Conservation (phyloP, 2,113 vertebrate genomes). For the Galemys pyrenaicus region DNA sequence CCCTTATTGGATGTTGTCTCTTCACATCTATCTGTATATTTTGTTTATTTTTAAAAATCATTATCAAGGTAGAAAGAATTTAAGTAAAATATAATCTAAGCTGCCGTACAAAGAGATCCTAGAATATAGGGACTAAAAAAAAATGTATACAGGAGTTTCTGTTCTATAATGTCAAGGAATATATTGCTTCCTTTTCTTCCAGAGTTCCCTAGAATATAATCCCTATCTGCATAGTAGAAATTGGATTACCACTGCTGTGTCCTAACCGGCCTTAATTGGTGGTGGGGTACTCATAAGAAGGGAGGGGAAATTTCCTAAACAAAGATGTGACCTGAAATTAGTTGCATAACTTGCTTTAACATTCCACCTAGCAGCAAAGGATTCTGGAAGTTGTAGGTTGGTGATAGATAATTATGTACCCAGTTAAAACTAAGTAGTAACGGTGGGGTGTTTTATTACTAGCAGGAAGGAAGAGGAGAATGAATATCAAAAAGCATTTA, state of each 20-base stretch:
- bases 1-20: background rate
- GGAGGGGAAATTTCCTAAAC: background rate
- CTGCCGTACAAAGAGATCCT: constrained; percentile 4
- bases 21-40: constrained; percentile 20
- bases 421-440: constrained; percentile 13
- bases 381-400: background rate
- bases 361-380: background rate
- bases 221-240: background rate
- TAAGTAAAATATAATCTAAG: constrained; percentile 20
- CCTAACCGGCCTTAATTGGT: background rate
- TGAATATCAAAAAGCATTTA: background rate
- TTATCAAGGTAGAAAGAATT: background rate
- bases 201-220: constrained; percentile 19
- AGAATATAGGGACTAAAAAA: constrained; percentile 19
- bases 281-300: background rate
- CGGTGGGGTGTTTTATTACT: background rate
- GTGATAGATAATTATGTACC: background rate
- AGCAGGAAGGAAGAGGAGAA: constrained; percentile 3
- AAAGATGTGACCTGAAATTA: background rate
- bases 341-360: background rate
- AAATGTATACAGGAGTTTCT: background rate
- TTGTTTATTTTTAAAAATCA: constrained; percentile 26
- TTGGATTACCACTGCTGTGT: background rate
- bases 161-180: constrained; percentile 6
- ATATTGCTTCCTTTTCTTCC: background rate